Evolutionary conservation across 2,113 vertebrate genomes (phyloP).

Genomic region (Microcebus ravelobensis): DNA sequence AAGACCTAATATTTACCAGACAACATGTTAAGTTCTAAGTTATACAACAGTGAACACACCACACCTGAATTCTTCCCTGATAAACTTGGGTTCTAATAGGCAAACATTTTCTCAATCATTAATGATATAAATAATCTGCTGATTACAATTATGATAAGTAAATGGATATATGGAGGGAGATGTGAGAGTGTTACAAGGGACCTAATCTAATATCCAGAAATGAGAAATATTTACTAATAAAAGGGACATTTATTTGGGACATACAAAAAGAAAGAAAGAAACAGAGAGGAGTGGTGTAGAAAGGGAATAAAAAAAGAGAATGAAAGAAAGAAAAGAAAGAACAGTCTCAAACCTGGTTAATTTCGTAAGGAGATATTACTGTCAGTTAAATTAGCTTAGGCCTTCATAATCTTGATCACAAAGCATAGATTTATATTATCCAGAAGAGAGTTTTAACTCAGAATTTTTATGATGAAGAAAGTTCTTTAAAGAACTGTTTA

Average conservation of each 20-base stretch:
- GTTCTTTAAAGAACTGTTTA: neutral
- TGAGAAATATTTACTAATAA: neutral
- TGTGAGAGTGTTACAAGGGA: neutral
- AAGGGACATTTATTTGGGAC: neutral
- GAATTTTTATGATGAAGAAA: slow-evolving; percentile 14
- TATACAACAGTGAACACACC: neutral
- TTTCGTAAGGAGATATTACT: neutral
- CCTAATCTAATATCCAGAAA: neutral
- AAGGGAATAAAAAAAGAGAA: neutral
- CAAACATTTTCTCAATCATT: neutral
- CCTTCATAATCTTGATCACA: neutral
- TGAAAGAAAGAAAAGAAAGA: neutral
- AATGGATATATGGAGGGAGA: neutral
- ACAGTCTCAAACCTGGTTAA: neutral
- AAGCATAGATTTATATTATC: neutral
- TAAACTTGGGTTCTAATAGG: neutral
- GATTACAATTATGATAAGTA: neutral
- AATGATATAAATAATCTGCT: neutral
- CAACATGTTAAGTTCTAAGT: neutral
- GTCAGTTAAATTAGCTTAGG: neutral
- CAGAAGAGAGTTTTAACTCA: neutral
- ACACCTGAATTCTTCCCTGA: neutral
- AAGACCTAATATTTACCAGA: neutral
- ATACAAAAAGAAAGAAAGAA: neutral
- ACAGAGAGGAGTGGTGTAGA: too few relatives aligned